Percentiles rank a stretch among this genome's conserved stretches.
Evolutionary conservation across 2,888 invertebrate genomes (phyloP).

Genomic region (Saturnia pavonia): DNA sequence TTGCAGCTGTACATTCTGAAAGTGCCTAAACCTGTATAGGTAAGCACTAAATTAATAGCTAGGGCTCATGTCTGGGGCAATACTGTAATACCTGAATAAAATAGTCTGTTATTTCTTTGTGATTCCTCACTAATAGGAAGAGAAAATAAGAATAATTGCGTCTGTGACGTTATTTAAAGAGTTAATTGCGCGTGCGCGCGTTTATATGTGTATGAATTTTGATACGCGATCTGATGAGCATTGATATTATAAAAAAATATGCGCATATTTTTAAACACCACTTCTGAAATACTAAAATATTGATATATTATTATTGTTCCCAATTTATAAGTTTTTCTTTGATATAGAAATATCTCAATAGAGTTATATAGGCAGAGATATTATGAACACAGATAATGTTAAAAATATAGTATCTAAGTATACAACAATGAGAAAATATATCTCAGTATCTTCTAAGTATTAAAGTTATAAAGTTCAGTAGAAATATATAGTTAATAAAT

Average conservation of each 20-base stretch:
- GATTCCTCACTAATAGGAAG: no score
- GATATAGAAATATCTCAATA: background rate
- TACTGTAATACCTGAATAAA: no score
- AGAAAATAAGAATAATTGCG: no score
- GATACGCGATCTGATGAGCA: no score
- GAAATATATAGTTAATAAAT: conserved; percentile 5
- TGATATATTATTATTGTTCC: background rate
- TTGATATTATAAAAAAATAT: background rate
- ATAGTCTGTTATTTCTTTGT: no score
- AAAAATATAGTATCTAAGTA: background rate
- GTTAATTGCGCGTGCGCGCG: no score
- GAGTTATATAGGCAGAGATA: background rate
- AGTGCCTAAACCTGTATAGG: no score
- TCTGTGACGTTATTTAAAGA: no score
- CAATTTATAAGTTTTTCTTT: background rate
- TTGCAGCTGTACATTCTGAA: no score
- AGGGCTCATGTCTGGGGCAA: no score
- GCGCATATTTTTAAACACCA: background rate
- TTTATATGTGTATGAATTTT: no score
- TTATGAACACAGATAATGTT: conserved; percentile 4
- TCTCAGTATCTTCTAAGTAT: background rate
- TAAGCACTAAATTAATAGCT: no score
- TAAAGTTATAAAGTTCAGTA: conserved; percentile 4
- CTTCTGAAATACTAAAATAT: background rate
- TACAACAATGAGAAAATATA: background rate